Evolutionary conservation across 1,140 invertebrate genomes (phyloP).

Genomic region (Anastatus disparis): DNA sequence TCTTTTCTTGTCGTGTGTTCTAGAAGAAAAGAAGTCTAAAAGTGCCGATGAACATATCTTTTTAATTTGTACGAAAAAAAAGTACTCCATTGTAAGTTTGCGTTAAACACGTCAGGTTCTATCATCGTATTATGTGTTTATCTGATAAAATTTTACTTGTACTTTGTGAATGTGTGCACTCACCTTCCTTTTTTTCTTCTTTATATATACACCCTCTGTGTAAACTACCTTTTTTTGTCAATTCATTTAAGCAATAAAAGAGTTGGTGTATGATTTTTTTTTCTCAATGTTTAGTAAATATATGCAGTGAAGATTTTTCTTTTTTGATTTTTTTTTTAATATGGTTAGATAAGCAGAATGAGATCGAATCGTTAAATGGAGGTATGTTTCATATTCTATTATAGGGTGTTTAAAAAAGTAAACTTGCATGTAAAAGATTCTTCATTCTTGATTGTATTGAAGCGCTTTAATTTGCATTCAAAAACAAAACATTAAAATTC

Average conservation of each 20-base stretch:
- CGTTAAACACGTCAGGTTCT: conserved; percentile 29
- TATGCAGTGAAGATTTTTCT: not conserved
- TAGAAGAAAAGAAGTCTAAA: conserved; percentile 3
- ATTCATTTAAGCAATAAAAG: too few relatives aligned
- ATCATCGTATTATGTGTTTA: conserved; percentile 15
- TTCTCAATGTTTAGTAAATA: not conserved
- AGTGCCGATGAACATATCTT: conserved; percentile 1
- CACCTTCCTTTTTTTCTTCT: not conserved
- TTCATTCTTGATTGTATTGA: too few relatives aligned
- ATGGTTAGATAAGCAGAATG: too few relatives aligned
- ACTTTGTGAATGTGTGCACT: not conserved
- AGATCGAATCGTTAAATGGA: too few relatives aligned
- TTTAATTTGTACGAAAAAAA: too few relatives aligned
- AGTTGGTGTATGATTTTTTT: not conserved
- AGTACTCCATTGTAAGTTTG: not conserved
- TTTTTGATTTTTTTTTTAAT: too few relatives aligned
- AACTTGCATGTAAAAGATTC: too few relatives aligned
- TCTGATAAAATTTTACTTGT: conserved; percentile 8
- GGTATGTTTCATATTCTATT: too few relatives aligned
- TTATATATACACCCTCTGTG: not conserved
- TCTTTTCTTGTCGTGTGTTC: not conserved
- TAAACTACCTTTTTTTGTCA: too few relatives aligned
- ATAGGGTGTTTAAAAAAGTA: too few relatives aligned
- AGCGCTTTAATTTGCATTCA: too few relatives aligned
- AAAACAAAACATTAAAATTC: too few relatives aligned